phyloP scores from a whole-genome alignment of 2,113 vertebrate species.

The Perccottus glenii region DNA sequence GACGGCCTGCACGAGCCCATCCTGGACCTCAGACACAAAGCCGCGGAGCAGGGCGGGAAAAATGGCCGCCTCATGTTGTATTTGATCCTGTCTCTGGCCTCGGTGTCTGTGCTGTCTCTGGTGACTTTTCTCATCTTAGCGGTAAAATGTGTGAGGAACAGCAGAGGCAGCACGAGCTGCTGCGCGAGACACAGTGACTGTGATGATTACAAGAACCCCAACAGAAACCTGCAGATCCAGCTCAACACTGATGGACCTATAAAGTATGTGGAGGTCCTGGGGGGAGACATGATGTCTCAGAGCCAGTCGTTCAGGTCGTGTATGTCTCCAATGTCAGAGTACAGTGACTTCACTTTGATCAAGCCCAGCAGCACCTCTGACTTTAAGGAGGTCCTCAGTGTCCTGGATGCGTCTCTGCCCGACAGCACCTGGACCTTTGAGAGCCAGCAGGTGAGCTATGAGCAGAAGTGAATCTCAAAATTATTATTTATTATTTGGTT shows the following conservation, averaged over 20 bases:
- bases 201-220: slow-evolving; percentile 67
- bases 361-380: slow-evolving; percentile 79
- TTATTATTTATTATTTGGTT: no score
- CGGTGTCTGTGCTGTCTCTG: slow-evolving; percentile 80
- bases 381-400: slow-evolving; percentile 71
- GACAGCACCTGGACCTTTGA: slow-evolving; percentile 78
- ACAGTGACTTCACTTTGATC: slow-evolving; percentile 85
- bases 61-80: slow-evolving; percentile 74
- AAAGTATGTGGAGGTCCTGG: slow-evolving; percentile 85
- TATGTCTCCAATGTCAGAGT: slow-evolving; percentile 85
- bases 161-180: slow-evolving; percentile 71
- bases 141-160: slow-evolving; percentile 76
- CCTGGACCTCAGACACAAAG: slow-evolving; percentile 72
- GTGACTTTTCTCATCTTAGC: slow-evolving; percentile 77
- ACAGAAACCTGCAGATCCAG: slow-evolving; percentile 80
- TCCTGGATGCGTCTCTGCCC: slow-evolving; percentile 65
- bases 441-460: slow-evolving; percentile 73
- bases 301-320: slow-evolving; percentile 83
- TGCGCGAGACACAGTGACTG: slow-evolving; percentile 58
- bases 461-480: no score
- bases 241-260: slow-evolving; percentile 83
- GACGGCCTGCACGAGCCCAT: slow-evolving; percentile 74
- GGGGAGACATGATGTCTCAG: slow-evolving; percentile 81
- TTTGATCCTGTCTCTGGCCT: slow-evolving; percentile 79
- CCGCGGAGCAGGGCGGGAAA: slow-evolving; percentile 68